Percentiles rank a stretch among this genome's conserved stretches.
Evolutionary conservation across 2,888 invertebrate genomes (phyloP).

Genomic region (Muschampia plurimacula): DNA sequence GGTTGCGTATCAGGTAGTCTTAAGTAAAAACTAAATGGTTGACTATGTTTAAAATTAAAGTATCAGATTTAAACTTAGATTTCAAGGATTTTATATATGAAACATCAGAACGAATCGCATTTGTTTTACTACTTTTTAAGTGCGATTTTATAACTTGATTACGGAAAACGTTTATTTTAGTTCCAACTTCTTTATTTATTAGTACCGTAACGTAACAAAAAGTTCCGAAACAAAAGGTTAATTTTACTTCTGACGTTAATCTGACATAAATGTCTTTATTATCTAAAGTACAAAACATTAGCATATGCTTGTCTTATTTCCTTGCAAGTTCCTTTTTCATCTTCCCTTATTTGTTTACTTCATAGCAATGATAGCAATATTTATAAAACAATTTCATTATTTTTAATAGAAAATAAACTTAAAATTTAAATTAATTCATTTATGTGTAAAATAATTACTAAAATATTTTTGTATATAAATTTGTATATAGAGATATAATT

Average conservation of each 20-base stretch:
- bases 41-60: background rate
- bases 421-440: too few species aligned
- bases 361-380: too few species aligned
- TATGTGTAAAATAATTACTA: too few species aligned
- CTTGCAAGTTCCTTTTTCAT: too few species aligned
- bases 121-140: constrained; percentile 2
- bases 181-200: background rate
- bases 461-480: too few species aligned
- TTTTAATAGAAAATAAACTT: too few species aligned
- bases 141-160: constrained; percentile 4
- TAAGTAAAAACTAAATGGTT: background rate
- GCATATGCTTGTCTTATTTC: too few species aligned
- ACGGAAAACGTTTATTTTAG: background rate
- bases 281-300: too few species aligned
- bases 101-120: background rate
- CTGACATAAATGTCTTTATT: background rate
- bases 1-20: background rate
- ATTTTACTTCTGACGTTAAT: background rate
- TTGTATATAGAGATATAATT: too few species aligned
- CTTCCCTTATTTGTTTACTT: too few species aligned
- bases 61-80: background rate
- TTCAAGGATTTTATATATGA: background rate
- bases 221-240: background rate
- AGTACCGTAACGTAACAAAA: background rate
- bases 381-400: too few species aligned